Percentiles rank a stretch among this genome's conserved stretches.
Evolutionary conservation across 2,113 vertebrate genomes (phyloP).

Genomic region (Chunga burmeisteri): DNA sequence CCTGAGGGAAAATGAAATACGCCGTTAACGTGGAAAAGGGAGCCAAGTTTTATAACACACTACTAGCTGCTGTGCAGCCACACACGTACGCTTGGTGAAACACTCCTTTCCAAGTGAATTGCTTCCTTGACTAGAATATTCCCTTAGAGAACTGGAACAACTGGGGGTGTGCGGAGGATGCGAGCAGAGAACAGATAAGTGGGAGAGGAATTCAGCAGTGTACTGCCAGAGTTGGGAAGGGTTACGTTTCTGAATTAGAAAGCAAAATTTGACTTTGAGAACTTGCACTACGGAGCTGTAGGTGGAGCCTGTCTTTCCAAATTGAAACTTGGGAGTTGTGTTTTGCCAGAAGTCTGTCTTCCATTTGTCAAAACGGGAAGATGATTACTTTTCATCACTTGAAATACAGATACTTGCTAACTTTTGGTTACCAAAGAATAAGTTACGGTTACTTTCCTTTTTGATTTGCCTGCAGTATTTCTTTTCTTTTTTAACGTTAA

Average conservation of each 20-base stretch:
- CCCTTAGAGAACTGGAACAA: not conserved
- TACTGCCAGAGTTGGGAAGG: constrained; percentile 8
- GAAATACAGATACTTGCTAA: constrained; percentile 74
- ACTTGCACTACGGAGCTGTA: constrained; percentile 73
- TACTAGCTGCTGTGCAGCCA: constrained; percentile 68
- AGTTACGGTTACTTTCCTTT: constrained; percentile 76
- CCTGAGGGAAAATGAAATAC: constrained; percentile 20
- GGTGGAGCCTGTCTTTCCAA: constrained; percentile 70
- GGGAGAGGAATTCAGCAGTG: constrained; percentile 6
- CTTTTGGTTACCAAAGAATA: constrained; percentile 84
- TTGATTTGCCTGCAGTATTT: constrained; percentile 73
- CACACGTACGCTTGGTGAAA: not conserved
- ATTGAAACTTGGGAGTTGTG: constrained; percentile 44
- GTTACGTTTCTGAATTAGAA: constrained; percentile 54
- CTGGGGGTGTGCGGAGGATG: not conserved
- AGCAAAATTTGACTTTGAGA: constrained; percentile 68
- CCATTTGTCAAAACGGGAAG: constrained; percentile 40
- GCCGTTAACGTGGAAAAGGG: not conserved
- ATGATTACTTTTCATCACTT: constrained; percentile 65
- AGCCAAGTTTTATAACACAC: not conserved
- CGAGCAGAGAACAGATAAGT: not conserved
- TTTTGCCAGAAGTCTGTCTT: constrained; percentile 59
- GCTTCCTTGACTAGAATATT: constrained; percentile 15
- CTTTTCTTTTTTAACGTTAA: constrained; percentile 49
- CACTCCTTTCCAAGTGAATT: not conserved